Base-by-base conservation (phyloP, 2,113 vertebrate genomes). In the Hippopotamus amphibius region DNA sequence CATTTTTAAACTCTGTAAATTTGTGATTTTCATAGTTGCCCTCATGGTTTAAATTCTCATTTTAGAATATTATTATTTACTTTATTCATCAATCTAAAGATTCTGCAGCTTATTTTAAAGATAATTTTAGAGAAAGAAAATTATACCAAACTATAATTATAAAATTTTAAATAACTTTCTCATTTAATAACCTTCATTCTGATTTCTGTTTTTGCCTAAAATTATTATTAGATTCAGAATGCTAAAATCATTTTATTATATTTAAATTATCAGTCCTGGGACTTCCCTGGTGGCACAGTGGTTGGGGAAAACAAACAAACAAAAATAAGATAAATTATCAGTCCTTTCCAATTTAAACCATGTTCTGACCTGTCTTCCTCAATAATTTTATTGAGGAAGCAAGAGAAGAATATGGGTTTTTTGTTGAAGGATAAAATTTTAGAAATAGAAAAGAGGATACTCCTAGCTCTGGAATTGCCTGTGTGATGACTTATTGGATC, bases 1-100 rank as follows among this genome's bases (percentile, higher is more conserved):
- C 30, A 46, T 63, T 96, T 88, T 96, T 76, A 81, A 94, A 82
- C 59, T 94, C 28, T 90, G 37, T 37, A 68, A 90, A 37, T 89
- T 86, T 96, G 37, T 96, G 30, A 63, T 53, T 85, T 91, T 82
- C 10, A 68, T 83, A 57, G 13, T 74, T 79, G 1, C 15, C 37
- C 13, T 93, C 16, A 24, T 46, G 15, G 43, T 94, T 82, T 81
- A 74, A 88, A 66, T 83, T 93, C 22, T 77, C 69, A 28, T 81
- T 97, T 89, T 88, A 59, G 46, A 81, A 76, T 71, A 57, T 10
- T 77, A 6, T 76, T 61, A 76, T 63, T 83, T 91, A 37, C 13
- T 77, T 68, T 59, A 26, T 77, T 61, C 88, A 8, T 83, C 16
- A 80, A 33, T 81, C 37, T 89, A 63, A 92, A 95, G 68, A 71